These are phyloP conservation scores for Gortyna flavago DNA, from an alignment of 2,888 invertebrate species.

Conservation along the genomic window DNA sequence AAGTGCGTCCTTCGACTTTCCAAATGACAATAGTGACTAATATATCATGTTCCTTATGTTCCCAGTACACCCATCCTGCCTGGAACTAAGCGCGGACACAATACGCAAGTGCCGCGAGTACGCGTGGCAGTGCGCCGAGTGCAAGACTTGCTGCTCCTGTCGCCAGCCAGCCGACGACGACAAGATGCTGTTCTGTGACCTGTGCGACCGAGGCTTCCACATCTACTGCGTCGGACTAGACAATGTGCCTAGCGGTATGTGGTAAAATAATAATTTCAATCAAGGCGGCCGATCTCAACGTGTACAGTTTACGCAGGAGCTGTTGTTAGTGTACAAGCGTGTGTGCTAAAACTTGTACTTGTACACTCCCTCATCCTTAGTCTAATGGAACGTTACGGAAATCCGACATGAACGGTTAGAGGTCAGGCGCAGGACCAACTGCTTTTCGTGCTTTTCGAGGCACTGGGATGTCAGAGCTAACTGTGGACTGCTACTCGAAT, in stretches of 20 bases:
- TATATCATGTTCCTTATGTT: neutral
- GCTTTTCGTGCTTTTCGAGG: neutral
- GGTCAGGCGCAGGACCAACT: neutral
- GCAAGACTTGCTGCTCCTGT: conserved; percentile 97
- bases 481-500: neutral
- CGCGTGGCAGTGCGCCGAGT: conserved; percentile 98
- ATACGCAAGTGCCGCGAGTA: conserved; percentile 95
- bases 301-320: neutral
- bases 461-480: neutral
- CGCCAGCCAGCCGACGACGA: conserved; percentile 95
- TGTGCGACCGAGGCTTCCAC: conserved; percentile 98
- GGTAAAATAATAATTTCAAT: neutral
- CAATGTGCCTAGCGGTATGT: conserved; percentile 93
- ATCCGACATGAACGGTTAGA: no score
- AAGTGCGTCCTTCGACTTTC: neutral
- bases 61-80: conserved; percentile 95
- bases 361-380: no score
- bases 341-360: no score
- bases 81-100: conserved; percentile 96
- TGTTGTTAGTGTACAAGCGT: neutral
- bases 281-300: neutral
- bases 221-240: conserved; percentile 95
- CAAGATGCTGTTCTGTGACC: conserved; percentile 98
- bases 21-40: neutral
- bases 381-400: neutral